phyloP scores from a whole-genome alignment of 2,113 vertebrate species.

The Alligator mississippiensis region DNA sequence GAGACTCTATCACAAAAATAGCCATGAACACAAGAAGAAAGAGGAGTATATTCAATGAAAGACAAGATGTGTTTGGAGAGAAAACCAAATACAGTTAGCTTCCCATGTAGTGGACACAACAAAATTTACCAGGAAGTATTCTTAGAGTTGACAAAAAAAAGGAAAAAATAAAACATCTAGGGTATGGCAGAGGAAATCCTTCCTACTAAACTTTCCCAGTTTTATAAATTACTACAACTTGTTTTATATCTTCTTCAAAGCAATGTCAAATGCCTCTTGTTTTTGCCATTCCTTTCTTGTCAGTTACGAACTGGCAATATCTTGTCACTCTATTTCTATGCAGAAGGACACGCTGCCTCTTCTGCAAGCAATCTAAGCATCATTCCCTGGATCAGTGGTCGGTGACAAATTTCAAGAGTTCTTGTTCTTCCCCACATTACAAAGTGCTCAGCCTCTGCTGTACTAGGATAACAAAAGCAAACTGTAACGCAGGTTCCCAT shows the following conservation, averaged over 20 bases:
- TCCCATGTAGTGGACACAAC: fast-evolving
- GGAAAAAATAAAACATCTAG: not conserved
- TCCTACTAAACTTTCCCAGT: not conserved
- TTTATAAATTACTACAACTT: not conserved
- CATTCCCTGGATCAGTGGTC: not conserved
- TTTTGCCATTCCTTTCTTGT: not conserved
- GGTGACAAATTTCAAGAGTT: not conserved
- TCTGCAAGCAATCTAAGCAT: not conserved
- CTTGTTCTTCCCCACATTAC: not conserved
- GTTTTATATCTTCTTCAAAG: not conserved
- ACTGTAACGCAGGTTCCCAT: not conserved
- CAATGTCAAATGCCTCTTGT: fast-evolving
- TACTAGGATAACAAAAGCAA: not conserved
- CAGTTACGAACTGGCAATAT: not conserved
- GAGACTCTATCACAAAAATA: not conserved
- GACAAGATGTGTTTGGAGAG: not conserved
- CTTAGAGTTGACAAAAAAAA: not conserved
- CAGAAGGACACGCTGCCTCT: not conserved
- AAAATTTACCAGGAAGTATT: not conserved
- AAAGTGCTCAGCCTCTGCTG: not conserved
- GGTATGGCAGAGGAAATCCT: too few species aligned
- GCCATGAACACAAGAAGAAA: not conserved
- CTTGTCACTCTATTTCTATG: not conserved
- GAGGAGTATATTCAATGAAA: not conserved
- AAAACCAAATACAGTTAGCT: fast-evolving